Evolutionary conservation across 2,888 invertebrate genomes (phyloP), one percentile per base, ranked within the genome.

Genomic region (Micropterix aruncella): DNA sequence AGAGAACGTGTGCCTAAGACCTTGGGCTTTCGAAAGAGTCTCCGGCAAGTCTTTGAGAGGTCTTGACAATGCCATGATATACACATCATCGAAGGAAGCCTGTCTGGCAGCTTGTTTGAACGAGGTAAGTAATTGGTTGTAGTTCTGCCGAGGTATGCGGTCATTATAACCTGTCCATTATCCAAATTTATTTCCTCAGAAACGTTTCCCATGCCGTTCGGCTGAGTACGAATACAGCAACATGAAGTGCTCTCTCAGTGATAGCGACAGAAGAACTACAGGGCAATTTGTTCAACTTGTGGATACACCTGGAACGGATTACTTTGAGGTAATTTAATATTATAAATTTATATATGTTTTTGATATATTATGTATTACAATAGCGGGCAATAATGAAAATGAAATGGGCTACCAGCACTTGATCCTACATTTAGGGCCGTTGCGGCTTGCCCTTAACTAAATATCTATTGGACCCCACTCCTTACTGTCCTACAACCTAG

Each of bases 221-320:
- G 87, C 87, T 37, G 92, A 93, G 62, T 94, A 93, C 65, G 92
- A 93, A 63, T 93, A 93, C 66, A 86, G 88, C 48, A 90, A 89
- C 47, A 80, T 93, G 62, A 83, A 92, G 56, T 94, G 93, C 57
- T 86, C 91, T 50, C 75, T 94, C 37, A 89, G 90, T 58, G 92
- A 93, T 59, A 83, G 88, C 2, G 93, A 94, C 62, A 71, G 93
- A 14, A 75, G 93, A 49, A 86, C 91, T 2, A 88, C 87, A 2
- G 86, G 86, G 2, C 88, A 87, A 57, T 87, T 84, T 57, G 83
- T 90, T n/a, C 89, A 90, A 57, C 80, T 93, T 51, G 85, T 88
- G 15, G 92, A 93, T 59, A 88, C 90, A 1, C 89, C 71, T 17
- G 71, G 71, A 43, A 71, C 71, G 4, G 71, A 71, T 54, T 71